Percentiles rank a stretch among this genome's conserved stretches.
Conservation (phyloP, 1,140 invertebrate genomes). For the Hirudo medicinalis region DNA sequence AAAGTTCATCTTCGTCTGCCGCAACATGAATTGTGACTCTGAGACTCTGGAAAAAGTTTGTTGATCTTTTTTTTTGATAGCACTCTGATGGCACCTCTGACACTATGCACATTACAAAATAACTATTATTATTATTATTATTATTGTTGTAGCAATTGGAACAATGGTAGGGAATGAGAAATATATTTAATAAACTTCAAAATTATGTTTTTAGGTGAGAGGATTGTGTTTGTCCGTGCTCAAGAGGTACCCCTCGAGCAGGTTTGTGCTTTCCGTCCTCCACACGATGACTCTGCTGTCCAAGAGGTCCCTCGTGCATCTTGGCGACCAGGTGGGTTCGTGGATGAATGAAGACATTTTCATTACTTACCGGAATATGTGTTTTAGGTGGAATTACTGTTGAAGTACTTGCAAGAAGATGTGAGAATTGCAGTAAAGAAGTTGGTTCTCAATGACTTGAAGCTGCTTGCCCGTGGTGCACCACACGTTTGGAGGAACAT, state of each 20-base stretch:
- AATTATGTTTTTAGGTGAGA: slow-evolving; percentile 45
- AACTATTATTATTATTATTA: too few species aligned
- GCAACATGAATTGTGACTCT: slow-evolving; percentile 85
- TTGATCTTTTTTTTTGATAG: neutral
- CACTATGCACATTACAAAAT: too few species aligned
- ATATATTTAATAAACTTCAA: neutral
- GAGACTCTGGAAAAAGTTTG: slow-evolving; percentile 59
- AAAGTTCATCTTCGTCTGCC: slow-evolving; percentile 72
- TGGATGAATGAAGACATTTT: neutral
- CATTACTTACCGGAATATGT: neutral
- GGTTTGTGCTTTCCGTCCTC: slow-evolving; percentile 72
- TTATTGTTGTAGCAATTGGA: too few species aligned
- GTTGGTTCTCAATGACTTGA: slow-evolving; percentile 59
- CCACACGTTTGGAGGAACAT: slow-evolving; percentile 67
- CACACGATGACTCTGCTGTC: slow-evolving; percentile 75
- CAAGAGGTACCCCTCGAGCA: slow-evolving; percentile 65
- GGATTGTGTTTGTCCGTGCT: slow-evolving; percentile 66
- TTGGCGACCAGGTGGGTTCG: slow-evolving; percentile 63
- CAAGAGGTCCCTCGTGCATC: slow-evolving; percentile 71
- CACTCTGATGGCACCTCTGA: too few species aligned
- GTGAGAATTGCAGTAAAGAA: slow-evolving; percentile 57
- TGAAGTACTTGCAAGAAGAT: slow-evolving; percentile 50
- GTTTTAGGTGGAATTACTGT: slow-evolving; percentile 46
- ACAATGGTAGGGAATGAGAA: too few species aligned
- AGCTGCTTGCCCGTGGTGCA: slow-evolving; percentile 53